phyloP scores from a whole-genome alignment of 2,113 vertebrate genomes.

The Struthio camelus region DNA sequence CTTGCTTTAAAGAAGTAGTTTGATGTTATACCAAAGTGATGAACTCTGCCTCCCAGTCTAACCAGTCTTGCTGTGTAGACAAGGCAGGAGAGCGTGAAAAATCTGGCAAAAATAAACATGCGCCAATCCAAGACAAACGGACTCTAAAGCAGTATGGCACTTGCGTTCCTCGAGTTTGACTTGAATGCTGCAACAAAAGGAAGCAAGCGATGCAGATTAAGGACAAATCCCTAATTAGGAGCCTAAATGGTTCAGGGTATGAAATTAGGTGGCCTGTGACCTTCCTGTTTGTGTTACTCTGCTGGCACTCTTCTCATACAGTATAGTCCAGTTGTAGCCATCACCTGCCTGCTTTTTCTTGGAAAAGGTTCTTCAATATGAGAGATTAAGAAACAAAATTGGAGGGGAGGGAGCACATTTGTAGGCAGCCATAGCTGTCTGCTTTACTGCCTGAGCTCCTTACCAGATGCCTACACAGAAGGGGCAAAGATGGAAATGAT shows the following conservation, averaged over 20 bases:
- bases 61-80: neutral
- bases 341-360: neutral
- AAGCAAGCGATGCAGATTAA: neutral
- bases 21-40: neutral
- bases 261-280: neutral
- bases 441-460: neutral
- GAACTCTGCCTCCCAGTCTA: neutral
- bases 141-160: neutral
- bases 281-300: neutral
- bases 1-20: neutral
- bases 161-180: neutral
- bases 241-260: neutral
- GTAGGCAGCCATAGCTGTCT: neutral
- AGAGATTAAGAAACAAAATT: neutral
- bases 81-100: neutral
- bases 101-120: neutral
- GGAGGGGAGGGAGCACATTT: neutral
- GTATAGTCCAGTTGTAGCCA: neutral
- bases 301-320: neutral
- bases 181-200: fast-evolving
- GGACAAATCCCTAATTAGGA: neutral
- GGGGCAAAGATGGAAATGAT: neutral
- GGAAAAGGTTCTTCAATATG: neutral
- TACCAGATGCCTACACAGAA: neutral
- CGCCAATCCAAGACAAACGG: neutral